Conservation (phyloP, 2,888 invertebrate genomes). For the Callosobruchus maculatus region DNA sequence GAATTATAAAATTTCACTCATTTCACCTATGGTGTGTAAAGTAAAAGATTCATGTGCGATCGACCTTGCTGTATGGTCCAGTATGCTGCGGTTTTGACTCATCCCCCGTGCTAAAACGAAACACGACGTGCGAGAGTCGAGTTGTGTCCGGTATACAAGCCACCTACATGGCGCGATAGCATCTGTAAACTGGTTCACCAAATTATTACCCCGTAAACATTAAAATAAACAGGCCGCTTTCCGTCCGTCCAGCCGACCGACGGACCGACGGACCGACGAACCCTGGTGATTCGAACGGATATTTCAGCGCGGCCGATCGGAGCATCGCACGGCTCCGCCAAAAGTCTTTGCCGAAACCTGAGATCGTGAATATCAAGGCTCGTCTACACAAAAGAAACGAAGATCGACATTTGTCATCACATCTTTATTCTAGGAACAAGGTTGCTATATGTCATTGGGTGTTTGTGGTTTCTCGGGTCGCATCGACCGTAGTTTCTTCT, state of each 20-base stretch:
- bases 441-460: no score
- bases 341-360: constrained; percentile 21
- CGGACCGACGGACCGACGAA: no score
- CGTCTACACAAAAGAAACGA: no score
- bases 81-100: neutral
- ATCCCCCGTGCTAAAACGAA: neutral
- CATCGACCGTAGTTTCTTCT: no score
- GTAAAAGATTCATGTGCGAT: no score
- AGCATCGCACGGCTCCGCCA: neutral
- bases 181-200: constrained; percentile 41
- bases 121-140: constrained; percentile 1
- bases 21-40: no score
- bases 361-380: constrained; percentile 7
- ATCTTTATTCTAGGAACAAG: no score
- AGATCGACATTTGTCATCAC: no score
- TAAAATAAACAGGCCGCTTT: constrained; percentile 38
- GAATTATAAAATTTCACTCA: no score
- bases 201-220: constrained; percentile 44
- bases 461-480: no score
- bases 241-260: constrained; percentile 14
- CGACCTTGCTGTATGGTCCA: no score
- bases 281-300: constrained; percentile 27
- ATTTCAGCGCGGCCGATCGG: neutral
- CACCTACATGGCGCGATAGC: constrained; percentile 43
- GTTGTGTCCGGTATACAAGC: constrained; percentile 40